Conservation (phyloP, 37 sponge, comb jelly and placozoan genomes). For the Petrosia ficiformis region DNA sequence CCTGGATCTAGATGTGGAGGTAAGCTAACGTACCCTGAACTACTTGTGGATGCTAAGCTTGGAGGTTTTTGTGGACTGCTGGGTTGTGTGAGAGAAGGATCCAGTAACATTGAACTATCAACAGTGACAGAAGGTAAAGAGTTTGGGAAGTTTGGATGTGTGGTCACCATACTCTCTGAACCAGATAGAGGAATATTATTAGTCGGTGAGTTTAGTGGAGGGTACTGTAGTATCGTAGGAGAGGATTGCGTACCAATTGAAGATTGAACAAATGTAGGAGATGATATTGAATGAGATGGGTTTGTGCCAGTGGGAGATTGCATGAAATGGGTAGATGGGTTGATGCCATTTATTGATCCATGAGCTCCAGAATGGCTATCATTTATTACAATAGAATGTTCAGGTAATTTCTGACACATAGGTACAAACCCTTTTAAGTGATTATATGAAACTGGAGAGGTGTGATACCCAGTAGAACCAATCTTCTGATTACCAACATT, state of each 20-base stretch:
- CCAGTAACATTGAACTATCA: background rate
- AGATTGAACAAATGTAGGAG: background rate
- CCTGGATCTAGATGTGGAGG: constrained; percentile 53
- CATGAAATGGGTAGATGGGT: too few relatives aligned
- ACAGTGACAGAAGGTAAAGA: background rate
- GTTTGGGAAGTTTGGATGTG: background rate
- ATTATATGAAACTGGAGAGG: too few relatives aligned
- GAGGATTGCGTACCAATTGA: background rate
- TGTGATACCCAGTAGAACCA: background rate
- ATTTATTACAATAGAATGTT: too few relatives aligned
- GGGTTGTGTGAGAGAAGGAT: background rate
- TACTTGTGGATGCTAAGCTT: background rate
- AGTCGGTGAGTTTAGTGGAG: constrained; percentile 14
- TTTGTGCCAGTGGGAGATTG: too few relatives aligned
- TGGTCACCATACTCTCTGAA: background rate
- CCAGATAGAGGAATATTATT: background rate
- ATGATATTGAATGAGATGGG: background rate
- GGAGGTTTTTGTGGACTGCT: background rate
- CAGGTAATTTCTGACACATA: too few relatives aligned
- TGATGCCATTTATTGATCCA: too few relatives aligned
- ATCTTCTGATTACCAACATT: background rate
- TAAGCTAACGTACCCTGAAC: constrained; percentile 1
- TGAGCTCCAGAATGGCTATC: too few relatives aligned
- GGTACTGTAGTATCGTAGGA: background rate
- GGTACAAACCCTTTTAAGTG: too few relatives aligned